Conservation (phyloP, 2,797 vertebrate species). For the Microctenopoma lineatum region DNA sequence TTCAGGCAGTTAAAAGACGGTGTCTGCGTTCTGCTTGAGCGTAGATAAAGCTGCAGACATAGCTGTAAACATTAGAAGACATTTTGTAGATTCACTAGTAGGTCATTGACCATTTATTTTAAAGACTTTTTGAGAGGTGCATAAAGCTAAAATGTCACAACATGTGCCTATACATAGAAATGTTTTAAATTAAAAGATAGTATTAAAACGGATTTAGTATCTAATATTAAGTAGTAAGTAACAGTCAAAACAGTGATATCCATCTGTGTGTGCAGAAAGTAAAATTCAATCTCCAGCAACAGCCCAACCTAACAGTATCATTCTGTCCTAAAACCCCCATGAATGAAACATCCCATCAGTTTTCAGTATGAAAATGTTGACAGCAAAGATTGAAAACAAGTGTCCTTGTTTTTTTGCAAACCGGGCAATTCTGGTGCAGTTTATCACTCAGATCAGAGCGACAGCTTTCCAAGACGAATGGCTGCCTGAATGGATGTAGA, state of each 20-base stretch:
- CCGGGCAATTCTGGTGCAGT: slow-evolving; percentile 83
- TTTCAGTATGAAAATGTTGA: slow-evolving; percentile 82
- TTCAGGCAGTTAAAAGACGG: neutral
- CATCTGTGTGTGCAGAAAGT: slow-evolving; percentile 19
- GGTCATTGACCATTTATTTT: neutral
- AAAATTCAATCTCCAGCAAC: slow-evolving; percentile 44
- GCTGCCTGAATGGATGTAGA: slow-evolving; percentile 79
- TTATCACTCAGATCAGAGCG: slow-evolving; percentile 86
- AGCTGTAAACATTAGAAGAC: neutral
- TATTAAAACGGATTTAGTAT: neutral
- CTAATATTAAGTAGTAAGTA: slow-evolving; percentile 12
- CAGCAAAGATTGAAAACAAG: slow-evolving; percentile 87
- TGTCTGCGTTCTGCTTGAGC: neutral
- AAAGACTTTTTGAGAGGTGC: neutral
- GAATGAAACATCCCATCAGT: slow-evolving; percentile 82
- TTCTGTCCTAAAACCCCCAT: slow-evolving; percentile 60
- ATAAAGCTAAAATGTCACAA: neutral
- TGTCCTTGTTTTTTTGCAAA: slow-evolving; percentile 85
- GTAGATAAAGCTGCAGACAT: neutral
- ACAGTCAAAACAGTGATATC: slow-evolving; percentile 22
- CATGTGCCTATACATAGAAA: neutral
- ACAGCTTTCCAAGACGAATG: slow-evolving; percentile 85
- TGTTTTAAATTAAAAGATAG: neutral
- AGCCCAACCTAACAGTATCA: slow-evolving; percentile 50
- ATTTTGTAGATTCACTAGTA: neutral